These are phyloP conservation scores for Anas platyrhynchos DNA, from an alignment of 2,113 vertebrate genomes.

Conservation along the genomic window DNA sequence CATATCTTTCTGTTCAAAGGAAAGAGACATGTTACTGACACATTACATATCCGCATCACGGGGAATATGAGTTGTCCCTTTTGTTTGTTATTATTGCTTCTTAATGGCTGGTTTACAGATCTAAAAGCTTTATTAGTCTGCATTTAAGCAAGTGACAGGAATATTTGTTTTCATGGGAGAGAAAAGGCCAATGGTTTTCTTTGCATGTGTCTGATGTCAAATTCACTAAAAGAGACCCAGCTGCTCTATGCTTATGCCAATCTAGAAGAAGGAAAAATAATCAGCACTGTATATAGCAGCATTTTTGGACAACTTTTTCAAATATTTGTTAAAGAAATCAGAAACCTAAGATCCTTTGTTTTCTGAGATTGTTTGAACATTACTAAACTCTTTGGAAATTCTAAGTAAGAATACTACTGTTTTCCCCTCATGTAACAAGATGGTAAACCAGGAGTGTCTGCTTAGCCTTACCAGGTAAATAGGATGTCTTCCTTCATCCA, in stretches of 20 bases:
- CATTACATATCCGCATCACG: background rate
- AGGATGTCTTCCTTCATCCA: constrained; percentile 71
- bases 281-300: background rate
- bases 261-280: background rate
- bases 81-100: background rate
- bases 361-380: background rate
- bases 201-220: background rate
- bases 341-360: background rate
- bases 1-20: constrained; percentile 77
- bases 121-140: background rate
- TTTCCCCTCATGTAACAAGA: background rate
- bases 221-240: background rate
- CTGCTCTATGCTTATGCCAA: background rate
- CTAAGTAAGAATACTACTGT: rapidly evolving
- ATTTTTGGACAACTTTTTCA: background rate
- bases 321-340: background rate
- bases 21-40: background rate
- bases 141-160: background rate
- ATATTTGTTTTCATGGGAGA: background rate
- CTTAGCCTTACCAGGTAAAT: constrained; percentile 77
- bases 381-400: background rate
- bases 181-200: background rate
- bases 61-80: background rate
- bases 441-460: background rate
- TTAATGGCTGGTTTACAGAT: background rate